Evolutionary conservation across 2,797 vertebrate species (phyloP).

Genomic region (Acanthis flammea): DNA sequence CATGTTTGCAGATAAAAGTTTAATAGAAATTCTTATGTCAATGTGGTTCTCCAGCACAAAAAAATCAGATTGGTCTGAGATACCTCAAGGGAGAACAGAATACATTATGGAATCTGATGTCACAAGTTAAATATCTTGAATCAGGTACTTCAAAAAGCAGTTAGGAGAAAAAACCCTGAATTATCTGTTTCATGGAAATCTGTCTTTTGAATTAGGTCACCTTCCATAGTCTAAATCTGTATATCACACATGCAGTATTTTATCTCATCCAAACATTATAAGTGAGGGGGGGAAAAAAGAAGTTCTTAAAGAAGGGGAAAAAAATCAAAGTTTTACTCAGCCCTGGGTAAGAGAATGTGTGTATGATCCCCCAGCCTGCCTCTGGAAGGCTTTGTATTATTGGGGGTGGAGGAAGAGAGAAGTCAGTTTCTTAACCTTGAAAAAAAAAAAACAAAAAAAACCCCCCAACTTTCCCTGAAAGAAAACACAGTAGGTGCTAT

Average conservation of each 20-base stretch:
- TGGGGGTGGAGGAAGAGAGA: not conserved
- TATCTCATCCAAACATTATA: accelerated
- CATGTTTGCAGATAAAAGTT: not conserved
- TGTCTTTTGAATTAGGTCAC: not conserved
- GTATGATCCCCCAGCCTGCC: not conserved
- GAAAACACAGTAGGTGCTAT: not conserved
- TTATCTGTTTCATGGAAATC: not conserved
- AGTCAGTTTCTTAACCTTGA: not conserved
- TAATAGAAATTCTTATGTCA: not conserved
- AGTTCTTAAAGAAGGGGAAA: not conserved
- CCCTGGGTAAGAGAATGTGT: not conserved
- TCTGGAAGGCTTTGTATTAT: not conserved
- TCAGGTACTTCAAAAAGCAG: not conserved
- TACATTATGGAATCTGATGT: not conserved
- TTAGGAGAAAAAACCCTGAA: not conserved
- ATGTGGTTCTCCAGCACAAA: not conserved
- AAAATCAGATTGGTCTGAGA: not conserved
- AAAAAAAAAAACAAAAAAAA: not conserved
- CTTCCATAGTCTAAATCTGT: not conserved
- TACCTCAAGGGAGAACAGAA: not conserved
- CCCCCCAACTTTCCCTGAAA: not conserved
- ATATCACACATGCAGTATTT: not conserved
- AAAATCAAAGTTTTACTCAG: not conserved
- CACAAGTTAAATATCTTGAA: not conserved
- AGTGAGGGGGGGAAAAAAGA: not conserved